Base-by-base conservation (phyloP, 2,888 invertebrate species). In the Microplitis deprimator region DNA sequence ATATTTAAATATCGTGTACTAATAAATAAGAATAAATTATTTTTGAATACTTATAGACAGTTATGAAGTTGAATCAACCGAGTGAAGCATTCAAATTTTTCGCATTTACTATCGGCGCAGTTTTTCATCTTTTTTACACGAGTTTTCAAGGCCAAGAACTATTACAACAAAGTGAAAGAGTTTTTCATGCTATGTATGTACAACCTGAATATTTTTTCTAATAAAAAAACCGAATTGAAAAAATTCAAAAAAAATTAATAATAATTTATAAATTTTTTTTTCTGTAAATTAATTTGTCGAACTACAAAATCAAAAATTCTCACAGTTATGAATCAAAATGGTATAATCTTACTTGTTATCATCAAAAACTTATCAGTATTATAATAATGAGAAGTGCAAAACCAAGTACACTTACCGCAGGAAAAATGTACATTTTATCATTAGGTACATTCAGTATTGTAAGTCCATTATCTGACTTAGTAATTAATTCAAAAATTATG, bases 381-480 rank as follows among this genome's bases (percentile, higher is more conserved):
- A 80, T 82, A 78, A 79, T 71, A 17, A 75, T 81, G 77, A 76
- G 80, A 75, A 82, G 82, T 75, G 76, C 72, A 7, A 38, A 73
- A 13, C 79, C 82, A 2, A 79, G 79, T 20, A 17, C 38, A 13
- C 38, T 81, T 17, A 82, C 82, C 0, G 81, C 82, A 2, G 82
- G 82, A 4, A 81, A 78, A 78, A 68, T 82, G 7, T 81, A 76
- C 39, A n/a, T 77, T 10, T 59, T 83, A 4, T 78, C 79, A 71
- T n/a, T 83, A 50, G 78, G 75, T 2, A 80, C 72, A 29, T 83
- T 83, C 60, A 74, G 76, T 59, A 69, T 78, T 78, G 82, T 82
- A 77, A 65, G 75, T 39, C 7, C 2, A 70, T 17, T 60, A n/a
- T 59, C 13, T 10, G 59, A 39, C 70, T 39, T 60, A 0, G 6